Conservation (phyloP, 2,797 vertebrate species). For the Fistularia tabacaria region DNA sequence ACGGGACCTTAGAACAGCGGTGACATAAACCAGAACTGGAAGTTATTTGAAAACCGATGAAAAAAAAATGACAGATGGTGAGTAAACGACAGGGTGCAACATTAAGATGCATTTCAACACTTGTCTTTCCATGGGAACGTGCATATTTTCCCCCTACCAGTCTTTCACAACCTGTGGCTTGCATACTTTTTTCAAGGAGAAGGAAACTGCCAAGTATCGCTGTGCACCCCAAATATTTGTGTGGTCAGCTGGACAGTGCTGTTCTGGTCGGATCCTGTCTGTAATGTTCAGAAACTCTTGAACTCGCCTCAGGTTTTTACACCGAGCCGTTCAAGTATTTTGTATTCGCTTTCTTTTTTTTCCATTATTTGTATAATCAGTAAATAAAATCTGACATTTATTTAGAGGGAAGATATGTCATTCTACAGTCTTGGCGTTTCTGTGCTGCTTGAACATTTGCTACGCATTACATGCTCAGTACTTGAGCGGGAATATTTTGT, state of each 20-base stretch:
- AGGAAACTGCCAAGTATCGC: conserved; percentile 67
- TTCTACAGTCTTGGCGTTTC: conserved; percentile 6
- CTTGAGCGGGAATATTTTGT: conserved; percentile 2
- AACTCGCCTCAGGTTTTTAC: conserved; percentile 53
- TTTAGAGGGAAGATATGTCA: conserved; percentile 9
- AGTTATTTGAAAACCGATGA: conserved; percentile 32
- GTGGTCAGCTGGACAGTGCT: conserved; percentile 70
- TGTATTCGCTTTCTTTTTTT: conserved; percentile 28
- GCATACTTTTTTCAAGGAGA: conserved; percentile 59
- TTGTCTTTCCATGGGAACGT: conserved; percentile 63
- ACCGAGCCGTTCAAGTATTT: conserved; percentile 31
- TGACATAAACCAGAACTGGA: conserved; percentile 59
- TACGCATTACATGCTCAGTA: not conserved
- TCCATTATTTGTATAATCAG: not conserved
- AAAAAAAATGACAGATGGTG: conserved; percentile 45
- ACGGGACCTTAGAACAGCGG: too few relatives aligned
- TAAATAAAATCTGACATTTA: conserved; percentile 18
- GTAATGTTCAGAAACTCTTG: conserved; percentile 63
- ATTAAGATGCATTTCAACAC: conserved; percentile 66
- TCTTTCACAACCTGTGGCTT: conserved; percentile 72
- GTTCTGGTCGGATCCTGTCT: conserved; percentile 63
- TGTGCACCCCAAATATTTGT: conserved; percentile 75
- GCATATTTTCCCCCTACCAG: conserved; percentile 31
- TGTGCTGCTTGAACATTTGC: conserved; percentile 11
- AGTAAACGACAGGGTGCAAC: conserved; percentile 52